Base-by-base conservation (phyloP, 92 coral and sea anemone genomes). In the Micromussa lordhowensis region DNA sequence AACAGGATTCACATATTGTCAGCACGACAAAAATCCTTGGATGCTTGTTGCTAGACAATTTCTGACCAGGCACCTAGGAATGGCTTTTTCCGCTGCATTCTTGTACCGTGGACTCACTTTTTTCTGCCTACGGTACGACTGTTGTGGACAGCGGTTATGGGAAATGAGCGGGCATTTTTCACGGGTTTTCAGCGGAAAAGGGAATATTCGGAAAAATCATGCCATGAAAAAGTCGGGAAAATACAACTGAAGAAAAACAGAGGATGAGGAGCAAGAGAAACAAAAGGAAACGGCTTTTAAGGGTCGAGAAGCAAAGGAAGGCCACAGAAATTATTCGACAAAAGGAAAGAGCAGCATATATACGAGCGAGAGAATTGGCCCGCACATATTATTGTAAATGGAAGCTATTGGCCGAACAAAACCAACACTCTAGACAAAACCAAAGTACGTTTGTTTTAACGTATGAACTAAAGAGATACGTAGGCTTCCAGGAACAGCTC, bases 321-420 rank as follows among this genome's bases (percentile, higher is more conserved):
- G 3, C 78, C 16, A 74, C n/a, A 74, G 78, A 74, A 30, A 74
- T 35, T 14, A 34, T 74, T 36, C 36, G 53, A 38, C 78, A 74
- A 74, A 74, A 74, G 26, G 53, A 74, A 74, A 34, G n/a, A 38
- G 51, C 48, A 16, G 26, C 36, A 10, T 31, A 76, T 57, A 16
- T 34, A 18, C 59, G 26, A 36, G 80, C 28, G 80, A 38, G 29
- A 74, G 78, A 74, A 32, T 74, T 74, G 53, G 51, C 51, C 51
- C 51, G 78, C 22, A 5, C 21, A 32, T 74, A 76, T 40, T 48
- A 76, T 76, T 61, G 80, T 40, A 76, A 76, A 76, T 76, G 80
- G 58, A 76, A 40, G 40, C 16, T 38, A 36, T n/a, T 76, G 9
- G 14, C 61, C 7, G 44, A 49, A 8, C 78, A 74, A 74, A 38